Evolutionary conservation across 1,140 invertebrate species (phyloP), one percentile per base, ranked within the genome.

Genomic region (Drosophila erecta): DNA sequence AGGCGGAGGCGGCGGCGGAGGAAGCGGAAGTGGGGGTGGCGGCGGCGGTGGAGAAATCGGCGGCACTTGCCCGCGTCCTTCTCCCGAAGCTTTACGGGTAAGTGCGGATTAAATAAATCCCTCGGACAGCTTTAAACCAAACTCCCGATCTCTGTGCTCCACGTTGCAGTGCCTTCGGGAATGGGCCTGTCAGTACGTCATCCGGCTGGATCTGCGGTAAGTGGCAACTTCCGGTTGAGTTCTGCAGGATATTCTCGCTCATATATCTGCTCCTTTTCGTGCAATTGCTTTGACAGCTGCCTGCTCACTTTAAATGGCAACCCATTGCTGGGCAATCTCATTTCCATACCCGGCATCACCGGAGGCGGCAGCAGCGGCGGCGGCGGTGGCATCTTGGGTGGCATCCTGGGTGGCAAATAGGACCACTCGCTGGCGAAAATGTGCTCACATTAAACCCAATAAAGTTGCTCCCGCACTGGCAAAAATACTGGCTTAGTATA

Each of bases 171-270:
- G 84, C 60, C 76, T 89, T 6, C 76, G 78, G 41, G 60, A 89
- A 38, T 89, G 84, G 84, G 84, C 84, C 62, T 89, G 84, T 66
- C 72, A 89, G 73, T 64, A 89, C 49, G 64, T 89, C 44, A 84
- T 89, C 65, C 84, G 84, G 4, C 51, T 89, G 76, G 84, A 89
- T 89, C 61, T 89, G 61, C 85, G 84, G 84, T 89, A 84, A 89
- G 84, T 61, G 55, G 8, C 44, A 30, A 20, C 40, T 40, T 70
- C 67, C 67, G 66, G 35, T 44, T 69, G 43, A 38, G 41, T 40
- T 30, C 62, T 4, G n/a, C 15, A n/a, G 38, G 41, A 37, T 54
- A 24, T 14, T 38, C n/a, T 17, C 8, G 14, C 40, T 66, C 37
- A 60, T 50, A 50, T 51, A 69, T 56, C 46, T 24, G 58, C 33